Evolutionary conservation across 1,140 invertebrate genomes (phyloP).

Genomic region (Holotrichia oblita): DNA sequence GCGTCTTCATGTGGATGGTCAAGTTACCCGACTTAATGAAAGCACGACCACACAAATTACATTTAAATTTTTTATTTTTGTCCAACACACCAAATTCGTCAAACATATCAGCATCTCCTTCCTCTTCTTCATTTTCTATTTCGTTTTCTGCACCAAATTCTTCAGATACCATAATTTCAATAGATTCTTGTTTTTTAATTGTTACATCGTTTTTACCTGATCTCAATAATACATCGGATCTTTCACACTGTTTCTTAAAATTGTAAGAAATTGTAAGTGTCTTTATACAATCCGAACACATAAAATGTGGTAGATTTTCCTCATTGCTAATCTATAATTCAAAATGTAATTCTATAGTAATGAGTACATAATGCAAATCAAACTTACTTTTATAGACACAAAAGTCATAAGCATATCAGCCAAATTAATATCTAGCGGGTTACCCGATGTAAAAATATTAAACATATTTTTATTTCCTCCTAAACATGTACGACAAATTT

Average conservation of each 20-base stretch:
- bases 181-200: background rate
- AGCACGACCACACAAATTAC: background rate
- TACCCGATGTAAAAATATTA: conserved; percentile 27
- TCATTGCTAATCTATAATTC: background rate
- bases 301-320: conserved; percentile 18
- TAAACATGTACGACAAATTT: background rate
- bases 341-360: background rate
- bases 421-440: background rate
- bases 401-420: conserved; percentile 30
- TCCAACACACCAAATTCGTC: background rate
- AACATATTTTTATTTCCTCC: conserved; percentile 12
- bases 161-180: background rate
- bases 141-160: background rate
- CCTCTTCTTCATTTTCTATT: background rate
- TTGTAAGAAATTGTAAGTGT: no score
- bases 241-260: conserved; percentile 5
- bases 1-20: background rate
- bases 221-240: conserved; percentile 10
- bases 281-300: conserved; percentile 10
- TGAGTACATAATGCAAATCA: no score
- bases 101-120: background rate
- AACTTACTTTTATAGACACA: background rate
- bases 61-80: conserved; percentile 1
- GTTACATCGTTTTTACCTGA: background rate
- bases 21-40: conserved; percentile 9